phyloP scores from a whole-genome alignment of 2,888 invertebrate species.

The Tolmerus cingulatus region DNA sequence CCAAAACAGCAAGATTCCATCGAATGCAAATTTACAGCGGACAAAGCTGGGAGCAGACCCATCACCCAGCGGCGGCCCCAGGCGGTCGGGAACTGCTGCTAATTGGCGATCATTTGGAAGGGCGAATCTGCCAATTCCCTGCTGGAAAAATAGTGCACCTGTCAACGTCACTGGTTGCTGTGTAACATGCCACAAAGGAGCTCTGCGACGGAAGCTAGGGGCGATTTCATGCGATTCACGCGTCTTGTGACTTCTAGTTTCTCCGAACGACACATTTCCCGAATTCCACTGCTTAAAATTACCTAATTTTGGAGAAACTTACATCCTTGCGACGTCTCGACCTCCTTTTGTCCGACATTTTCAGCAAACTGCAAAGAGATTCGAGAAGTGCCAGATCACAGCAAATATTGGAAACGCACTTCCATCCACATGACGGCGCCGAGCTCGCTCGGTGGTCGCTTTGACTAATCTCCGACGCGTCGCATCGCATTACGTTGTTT shows the following conservation, averaged over 20 bases:
- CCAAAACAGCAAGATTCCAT: background rate
- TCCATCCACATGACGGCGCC: background rate
- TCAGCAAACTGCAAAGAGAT: conserved; percentile 38
- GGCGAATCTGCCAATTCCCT: background rate
- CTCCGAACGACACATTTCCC: background rate
- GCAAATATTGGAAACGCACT: background rate
- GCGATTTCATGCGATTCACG: background rate
- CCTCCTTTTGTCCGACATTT: conserved; percentile 62
- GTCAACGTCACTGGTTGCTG: conserved; percentile 23
- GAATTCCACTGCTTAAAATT: background rate
- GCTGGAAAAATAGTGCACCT: background rate
- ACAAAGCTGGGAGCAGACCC: background rate
- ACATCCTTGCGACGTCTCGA: conserved; percentile 62
- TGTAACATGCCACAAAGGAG: background rate
- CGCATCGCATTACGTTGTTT: background rate
- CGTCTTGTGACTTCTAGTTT: background rate
- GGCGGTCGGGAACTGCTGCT: background rate
- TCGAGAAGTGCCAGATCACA: conserved; percentile 2
- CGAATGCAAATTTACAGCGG: background rate
- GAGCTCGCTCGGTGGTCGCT: background rate
- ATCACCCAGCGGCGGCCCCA: background rate
- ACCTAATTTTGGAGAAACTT: conserved; percentile 52
- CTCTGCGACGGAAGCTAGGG: too few species aligned
- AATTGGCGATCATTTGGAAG: background rate
- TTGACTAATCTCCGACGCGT: background rate